Base-by-base conservation (phyloP, 2,888 invertebrate genomes). In the Mylabris sibirica region DNA sequence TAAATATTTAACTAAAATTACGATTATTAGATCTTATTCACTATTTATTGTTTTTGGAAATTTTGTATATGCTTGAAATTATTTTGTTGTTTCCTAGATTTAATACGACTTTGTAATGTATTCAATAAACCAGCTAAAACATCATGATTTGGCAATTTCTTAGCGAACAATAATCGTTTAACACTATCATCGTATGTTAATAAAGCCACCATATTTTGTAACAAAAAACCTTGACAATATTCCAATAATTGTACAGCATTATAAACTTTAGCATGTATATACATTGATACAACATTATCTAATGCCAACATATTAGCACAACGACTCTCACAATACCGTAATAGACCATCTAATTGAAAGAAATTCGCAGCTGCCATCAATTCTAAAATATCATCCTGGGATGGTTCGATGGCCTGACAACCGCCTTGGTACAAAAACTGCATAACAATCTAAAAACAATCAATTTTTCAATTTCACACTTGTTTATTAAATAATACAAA, bases 151-250 rank as follows among this genome's bases (percentile, higher is more conserved):
- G 96, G 95, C 72, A 96, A 87, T 80, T 95, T 93, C 84, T 95
- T 96, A 53, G 95, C 96, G 79, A 96, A 96, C 44, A 96, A 88
- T 66, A 96, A 86, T 71, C 95, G 89, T 81, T 96, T 94, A 0
- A 96, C 95, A 0, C 95, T 95, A 82, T 96, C 96, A 79, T 96
- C 96, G 80, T 95, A 96, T 0, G 95, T 96, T 61, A 96, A 87
- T 30, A 96, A 86, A n/a, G 95, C 94, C n/a, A 96, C 95, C 95
- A 96, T 94, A 81, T 96, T 96, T 85, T 96, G 96, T 60, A 96
- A 88, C 30, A 96, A 87, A 83, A 95, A 96, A 64, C 95, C 95
- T 86, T 96, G 96, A 81, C 96, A 96, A 84, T 94, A 96, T 84
- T 96, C 95, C 79, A 96, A 85, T 49, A 96, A 87, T 83, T 95